A percentile compares a stretch with the other conserved stretches of the same genome.
Evolutionary conservation across 2,888 invertebrate genomes (phyloP).

Genomic region (Leucoptera coffeella): DNA sequence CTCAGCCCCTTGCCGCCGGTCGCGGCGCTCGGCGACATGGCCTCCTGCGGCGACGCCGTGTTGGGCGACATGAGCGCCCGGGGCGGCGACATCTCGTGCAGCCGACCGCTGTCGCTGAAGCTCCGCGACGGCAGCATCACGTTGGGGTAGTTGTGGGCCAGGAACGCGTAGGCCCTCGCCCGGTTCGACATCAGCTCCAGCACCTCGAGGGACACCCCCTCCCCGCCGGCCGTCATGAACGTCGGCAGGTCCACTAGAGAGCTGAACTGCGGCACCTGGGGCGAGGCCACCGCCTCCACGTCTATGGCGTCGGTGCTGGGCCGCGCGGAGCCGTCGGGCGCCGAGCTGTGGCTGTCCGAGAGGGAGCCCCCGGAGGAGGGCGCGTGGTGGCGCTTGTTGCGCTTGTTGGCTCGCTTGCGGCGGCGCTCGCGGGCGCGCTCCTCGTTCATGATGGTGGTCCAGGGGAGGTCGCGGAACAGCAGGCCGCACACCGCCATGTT

Average conservation of each 20-base stretch:
- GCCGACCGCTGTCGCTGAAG: constrained; percentile 58
- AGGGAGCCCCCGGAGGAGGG: constrained; percentile 67
- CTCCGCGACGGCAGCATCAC: constrained; percentile 66
- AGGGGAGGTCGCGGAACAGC: constrained; percentile 66
- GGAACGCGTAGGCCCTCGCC: constrained; percentile 63
- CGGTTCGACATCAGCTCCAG: constrained; percentile 64
- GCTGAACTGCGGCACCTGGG: constrained; percentile 54
- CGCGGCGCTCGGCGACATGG: constrained; percentile 2
- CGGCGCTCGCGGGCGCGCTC: constrained; percentile 58
- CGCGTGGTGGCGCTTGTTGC: constrained; percentile 51
- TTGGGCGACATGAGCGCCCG: constrained; percentile 18
- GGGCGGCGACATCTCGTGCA: constrained; percentile 34
- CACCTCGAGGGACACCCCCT: constrained; percentile 71
- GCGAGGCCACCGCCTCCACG: constrained; percentile 29
- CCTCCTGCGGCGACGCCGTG: constrained; percentile 6
- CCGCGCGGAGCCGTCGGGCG: constrained; percentile 50
- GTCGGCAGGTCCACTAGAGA: constrained; percentile 85
- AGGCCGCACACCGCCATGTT: constrained; percentile 78
- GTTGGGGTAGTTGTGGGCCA: constrained; percentile 70
- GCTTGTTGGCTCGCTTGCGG: constrained; percentile 52
- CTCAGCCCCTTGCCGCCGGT: constrained; percentile 2
- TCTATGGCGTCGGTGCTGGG: constrained; percentile 16
- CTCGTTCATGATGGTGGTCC: constrained; percentile 54
- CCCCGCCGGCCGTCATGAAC: constrained; percentile 70
- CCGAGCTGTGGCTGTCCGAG: constrained; percentile 63